phyloP scores from a whole-genome alignment of 2,888 invertebrate species.

The Camponotus fellah region DNA sequence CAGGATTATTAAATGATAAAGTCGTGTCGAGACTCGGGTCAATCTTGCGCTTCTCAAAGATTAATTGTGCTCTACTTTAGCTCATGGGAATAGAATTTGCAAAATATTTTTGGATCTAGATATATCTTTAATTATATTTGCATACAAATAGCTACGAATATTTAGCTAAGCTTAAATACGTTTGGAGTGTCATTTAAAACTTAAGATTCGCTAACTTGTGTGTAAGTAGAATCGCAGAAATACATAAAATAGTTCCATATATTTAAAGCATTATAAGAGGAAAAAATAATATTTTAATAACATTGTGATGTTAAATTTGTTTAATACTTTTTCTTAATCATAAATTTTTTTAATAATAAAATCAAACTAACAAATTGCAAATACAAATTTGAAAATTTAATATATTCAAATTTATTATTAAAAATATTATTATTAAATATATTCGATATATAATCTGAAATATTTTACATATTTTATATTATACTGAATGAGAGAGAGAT shows the following conservation, averaged over 20 bases:
- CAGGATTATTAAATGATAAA: constrained; percentile 29
- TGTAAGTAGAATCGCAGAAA: too few relatives aligned
- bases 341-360: background rate
- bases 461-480: background rate
- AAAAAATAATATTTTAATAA: background rate
- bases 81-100: constrained; percentile 10
- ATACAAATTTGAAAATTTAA: background rate
- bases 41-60: constrained; percentile 29
- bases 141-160: background rate
- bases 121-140: background rate
- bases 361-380: background rate
- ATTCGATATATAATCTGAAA: background rate
- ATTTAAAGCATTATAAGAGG: background rate
- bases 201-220: background rate
- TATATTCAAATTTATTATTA: background rate
- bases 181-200: background rate
- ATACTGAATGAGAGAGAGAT: background rate
- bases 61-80: constrained; percentile 15
- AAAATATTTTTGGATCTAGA: background rate
- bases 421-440: too few relatives aligned
- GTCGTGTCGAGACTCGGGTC: constrained; percentile 26
- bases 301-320: background rate
- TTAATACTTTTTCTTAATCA: background rate
- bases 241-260: background rate
- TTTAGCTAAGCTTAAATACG: background rate